phyloP scores from a whole-genome alignment of 2,797 vertebrate genomes.

The Melanotaenia nigrans region DNA sequence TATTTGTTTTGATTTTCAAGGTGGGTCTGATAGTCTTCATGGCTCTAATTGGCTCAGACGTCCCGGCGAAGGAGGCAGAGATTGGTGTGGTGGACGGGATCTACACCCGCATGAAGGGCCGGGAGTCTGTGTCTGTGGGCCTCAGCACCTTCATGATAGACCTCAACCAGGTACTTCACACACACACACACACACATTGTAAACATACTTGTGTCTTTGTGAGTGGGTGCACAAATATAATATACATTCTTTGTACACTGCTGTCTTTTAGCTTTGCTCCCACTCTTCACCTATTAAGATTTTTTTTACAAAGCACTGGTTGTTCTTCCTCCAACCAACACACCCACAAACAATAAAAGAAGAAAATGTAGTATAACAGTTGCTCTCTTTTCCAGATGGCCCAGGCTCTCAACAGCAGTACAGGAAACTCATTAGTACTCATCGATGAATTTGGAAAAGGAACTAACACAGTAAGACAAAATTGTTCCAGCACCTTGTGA shows the following conservation, averaged over 20 bases:
- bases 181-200: neutral
- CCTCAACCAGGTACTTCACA: slow-evolving; percentile 89
- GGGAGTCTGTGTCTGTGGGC: slow-evolving; percentile 94
- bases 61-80: slow-evolving; percentile 93
- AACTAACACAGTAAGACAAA: slow-evolving; percentile 90
- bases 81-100: slow-evolving; percentile 92
- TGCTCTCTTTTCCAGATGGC: slow-evolving; percentile 84
- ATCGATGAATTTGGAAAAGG: slow-evolving; percentile 99
- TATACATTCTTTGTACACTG: slow-evolving; percentile 80
- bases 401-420: slow-evolving; percentile 91
- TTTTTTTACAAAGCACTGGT: slow-evolving; percentile 75
- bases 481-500: slow-evolving; percentile 36
- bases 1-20: slow-evolving; percentile 68
- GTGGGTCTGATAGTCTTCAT: slow-evolving; percentile 96
- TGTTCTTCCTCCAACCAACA: slow-evolving; percentile 33
- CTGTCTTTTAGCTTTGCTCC: slow-evolving; percentile 87
- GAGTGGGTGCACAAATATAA: slow-evolving; percentile 84
- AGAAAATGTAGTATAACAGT: slow-evolving; percentile 28
- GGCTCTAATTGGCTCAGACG: slow-evolving; percentile 94
- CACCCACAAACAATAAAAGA: slow-evolving; percentile 30
- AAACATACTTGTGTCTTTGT: slow-evolving; percentile 18
- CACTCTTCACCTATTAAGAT: slow-evolving; percentile 86
- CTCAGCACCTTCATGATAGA: slow-evolving; percentile 99
- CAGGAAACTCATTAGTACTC: slow-evolving; percentile 91
- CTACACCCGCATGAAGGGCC: slow-evolving; percentile 94